phyloP scores from a whole-genome alignment of 2,888 invertebrate species.

The Sinodicranocentrus sp. region DNA sequence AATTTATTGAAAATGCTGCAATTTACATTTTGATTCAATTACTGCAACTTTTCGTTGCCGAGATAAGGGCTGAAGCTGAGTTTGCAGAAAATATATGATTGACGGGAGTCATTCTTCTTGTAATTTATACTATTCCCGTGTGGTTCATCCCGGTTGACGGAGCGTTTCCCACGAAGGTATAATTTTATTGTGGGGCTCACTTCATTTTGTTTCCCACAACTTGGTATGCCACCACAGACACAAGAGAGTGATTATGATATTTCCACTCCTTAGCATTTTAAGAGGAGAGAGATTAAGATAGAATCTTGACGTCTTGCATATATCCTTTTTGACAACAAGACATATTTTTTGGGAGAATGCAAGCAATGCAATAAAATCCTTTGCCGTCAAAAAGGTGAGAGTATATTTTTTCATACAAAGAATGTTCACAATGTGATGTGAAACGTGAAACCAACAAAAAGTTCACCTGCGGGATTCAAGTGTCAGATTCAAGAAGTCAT shows the following conservation, averaged over 20 bases:
- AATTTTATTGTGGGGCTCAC: no score
- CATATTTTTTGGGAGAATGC: no score
- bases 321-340: no score
- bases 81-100: no score
- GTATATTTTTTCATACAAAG: slow-evolving; percentile 20
- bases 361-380: no score
- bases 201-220: slow-evolving; percentile 42
- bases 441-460: slow-evolving; percentile 11
- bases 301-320: not conserved
- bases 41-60: no score
- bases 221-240: not conserved
- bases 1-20: no score
- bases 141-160: slow-evolving; percentile 11
- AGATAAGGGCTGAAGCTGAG: no score
- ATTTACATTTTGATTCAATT: no score
- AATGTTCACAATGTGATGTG: not conserved
- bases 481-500: slow-evolving; percentile 13
- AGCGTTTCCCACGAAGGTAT: slow-evolving; percentile 50
- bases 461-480: slow-evolving; percentile 27
- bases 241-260: not conserved
- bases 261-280: not conserved
- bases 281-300: not conserved
- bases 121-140: not conserved
- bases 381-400: slow-evolving; percentile 44
- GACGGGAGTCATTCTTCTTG: no score